Evolutionary conservation across 2,797 vertebrate species (phyloP), one percentile per base, ranked within the genome.

Genomic region (Pelobates cultripes): DNA sequence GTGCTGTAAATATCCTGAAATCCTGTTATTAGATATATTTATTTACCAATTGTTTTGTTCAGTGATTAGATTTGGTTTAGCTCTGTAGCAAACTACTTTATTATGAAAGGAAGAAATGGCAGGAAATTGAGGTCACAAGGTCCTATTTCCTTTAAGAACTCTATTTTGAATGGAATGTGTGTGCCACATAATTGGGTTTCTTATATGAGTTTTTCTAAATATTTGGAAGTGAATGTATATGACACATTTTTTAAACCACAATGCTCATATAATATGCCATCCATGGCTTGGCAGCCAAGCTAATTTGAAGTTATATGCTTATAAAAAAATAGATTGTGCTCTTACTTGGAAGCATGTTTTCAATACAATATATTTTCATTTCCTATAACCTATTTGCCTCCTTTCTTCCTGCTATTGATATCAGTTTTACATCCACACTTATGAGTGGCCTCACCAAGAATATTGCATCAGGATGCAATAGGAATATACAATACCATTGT

Each of bases 101-200:
- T 78, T 75, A 75, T 70, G 76, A 71, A 67, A 71, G 64, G 71
- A 75, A 79, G 67, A 74, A 57, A 77, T 79, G 73, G 77, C 82
- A 79, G 82, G 82, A 84, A 84, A 84, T 84, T 84, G 77, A 84
- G 82, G 82, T 84, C 77, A 84, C 57, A 2, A 41, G 82, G 82
- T 84, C 82, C 43, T 75, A 79, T 79, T 84, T 84, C 82, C 82
- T 84, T 75, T 79, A 84, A 84, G 72, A 79, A 75, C 64, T 79
- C 72, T 84, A 75, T 75, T 84, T 67, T 84, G 45, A 84, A 79
- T 83, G 81, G 76, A 83, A 78, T 84, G 77, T 75, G 81, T 78
- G 82, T 71, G 73, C 77, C 67, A 79, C 74, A 70, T 79, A 79
- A 84, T 84, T 79, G 76, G 73, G 77, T 75, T 83, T 83, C 81